Percentiles rank a stretch among this genome's conserved stretches.
Evolutionary conservation across 1,140 invertebrate genomes (phyloP).

Genomic region (Bacillus rossius): DNA sequence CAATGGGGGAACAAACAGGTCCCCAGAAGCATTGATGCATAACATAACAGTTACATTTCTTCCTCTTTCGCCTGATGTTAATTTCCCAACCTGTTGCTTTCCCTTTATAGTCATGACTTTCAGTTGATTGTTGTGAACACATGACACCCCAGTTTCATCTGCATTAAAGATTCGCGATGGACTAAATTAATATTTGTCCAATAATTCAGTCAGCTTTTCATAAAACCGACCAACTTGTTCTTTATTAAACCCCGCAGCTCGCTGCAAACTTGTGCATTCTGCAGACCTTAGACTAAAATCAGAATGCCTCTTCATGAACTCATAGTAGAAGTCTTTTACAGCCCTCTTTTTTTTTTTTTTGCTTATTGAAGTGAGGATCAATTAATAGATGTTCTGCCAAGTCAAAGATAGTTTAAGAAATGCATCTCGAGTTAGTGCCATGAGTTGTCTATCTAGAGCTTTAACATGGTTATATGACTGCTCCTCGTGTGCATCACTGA

Average conservation of each 20-base stretch:
- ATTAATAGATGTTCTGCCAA: slow-evolving; percentile 9
- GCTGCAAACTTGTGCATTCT: slow-evolving; percentile 37
- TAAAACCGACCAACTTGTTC: slow-evolving; percentile 30
- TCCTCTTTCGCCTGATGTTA: slow-evolving; percentile 40
- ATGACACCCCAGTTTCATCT: too few relatives aligned
- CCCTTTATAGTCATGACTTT: slow-evolving; percentile 33
- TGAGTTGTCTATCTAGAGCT: too few relatives aligned
- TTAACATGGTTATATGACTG: too few relatives aligned
- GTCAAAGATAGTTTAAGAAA: slow-evolving; percentile 8
- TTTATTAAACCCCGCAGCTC: slow-evolving; percentile 36
- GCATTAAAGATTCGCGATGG: too few relatives aligned
- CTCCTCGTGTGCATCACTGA: too few relatives aligned
- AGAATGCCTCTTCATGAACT: slow-evolving; percentile 40
- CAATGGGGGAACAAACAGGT: slow-evolving; percentile 28
- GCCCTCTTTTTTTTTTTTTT: slow-evolving; percentile 8
- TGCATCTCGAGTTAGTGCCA: too few relatives aligned
- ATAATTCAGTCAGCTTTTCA: slow-evolving; percentile 21
- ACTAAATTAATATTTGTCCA: slow-evolving; percentile 4
- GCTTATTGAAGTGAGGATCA: slow-evolving; percentile 4
- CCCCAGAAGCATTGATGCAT: slow-evolving; percentile 30
- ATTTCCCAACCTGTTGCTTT: slow-evolving; percentile 37
- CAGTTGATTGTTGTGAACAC: slow-evolving; percentile 19
- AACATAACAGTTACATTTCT: slow-evolving; percentile 35
- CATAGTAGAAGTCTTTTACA: too few relatives aligned
- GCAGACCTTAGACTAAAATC: slow-evolving; percentile 34